Conservation (phyloP, 2,797 vertebrate genomes). For the Betta splendens region DNA sequence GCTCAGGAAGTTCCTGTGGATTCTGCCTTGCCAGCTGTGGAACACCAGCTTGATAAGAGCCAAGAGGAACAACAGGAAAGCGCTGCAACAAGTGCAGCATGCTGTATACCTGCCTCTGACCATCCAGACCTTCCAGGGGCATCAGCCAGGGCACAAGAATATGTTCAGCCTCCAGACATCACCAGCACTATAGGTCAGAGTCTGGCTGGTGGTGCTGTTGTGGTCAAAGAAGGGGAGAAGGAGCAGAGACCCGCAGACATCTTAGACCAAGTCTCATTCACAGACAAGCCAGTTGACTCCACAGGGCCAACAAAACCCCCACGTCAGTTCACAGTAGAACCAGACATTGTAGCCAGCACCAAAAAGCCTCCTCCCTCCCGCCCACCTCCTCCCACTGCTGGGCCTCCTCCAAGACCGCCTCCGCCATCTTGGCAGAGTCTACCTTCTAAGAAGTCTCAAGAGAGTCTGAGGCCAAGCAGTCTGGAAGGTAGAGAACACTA, state of each 20-base stretch:
- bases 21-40: conserved; percentile 29
- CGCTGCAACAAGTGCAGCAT: conserved; percentile 47
- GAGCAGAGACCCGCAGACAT: conserved; percentile 77
- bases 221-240: conserved; percentile 56
- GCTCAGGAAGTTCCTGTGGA: conserved; percentile 53
- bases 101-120: conserved; percentile 26
- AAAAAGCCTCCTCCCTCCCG: conserved; percentile 92
- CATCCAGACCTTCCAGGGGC: conserved; percentile 44
- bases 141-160: conserved; percentile 46
- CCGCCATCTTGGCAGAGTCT: conserved; percentile 89
- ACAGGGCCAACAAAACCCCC: conserved; percentile 89
- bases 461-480: conserved; percentile 82
- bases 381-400: conserved; percentile 88
- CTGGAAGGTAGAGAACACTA: conserved; percentile 84
- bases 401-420: conserved; percentile 92
- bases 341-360: conserved; percentile 98
- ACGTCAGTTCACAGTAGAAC: conserved; percentile 89
- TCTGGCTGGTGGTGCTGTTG: conserved; percentile 27
- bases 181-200: conserved; percentile 74
- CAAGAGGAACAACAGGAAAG: conserved; percentile 68
- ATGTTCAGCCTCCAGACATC: conserved; percentile 78
- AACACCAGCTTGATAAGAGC: conserved; percentile 59
- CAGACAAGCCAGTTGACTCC: conserved; percentile 74
- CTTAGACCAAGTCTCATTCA: conserved; percentile 78
- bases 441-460: conserved; percentile 91